phyloP scores from a whole-genome alignment of 2,797 vertebrate species.

The Protosalanx chinensis region DNA sequence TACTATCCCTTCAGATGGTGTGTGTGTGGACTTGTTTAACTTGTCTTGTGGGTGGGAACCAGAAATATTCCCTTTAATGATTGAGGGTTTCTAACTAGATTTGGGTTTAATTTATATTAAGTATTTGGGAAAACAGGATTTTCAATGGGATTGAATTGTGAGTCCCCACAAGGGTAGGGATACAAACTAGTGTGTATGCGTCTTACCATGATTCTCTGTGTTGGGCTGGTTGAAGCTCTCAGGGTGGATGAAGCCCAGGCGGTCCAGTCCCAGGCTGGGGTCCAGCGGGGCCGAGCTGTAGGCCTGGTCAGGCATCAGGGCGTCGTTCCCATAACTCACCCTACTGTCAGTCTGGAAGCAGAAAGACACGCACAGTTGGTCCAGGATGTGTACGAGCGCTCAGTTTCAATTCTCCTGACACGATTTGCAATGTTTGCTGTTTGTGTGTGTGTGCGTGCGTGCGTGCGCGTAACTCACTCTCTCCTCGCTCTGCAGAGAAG shows the following conservation, averaged over 20 bases:
- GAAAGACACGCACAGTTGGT: not conserved
- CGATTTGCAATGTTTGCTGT: not conserved
- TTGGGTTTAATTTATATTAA: too few species aligned
- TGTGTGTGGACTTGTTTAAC: not conserved
- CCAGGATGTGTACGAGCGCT: not conserved
- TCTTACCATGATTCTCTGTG: constrained; percentile 94
- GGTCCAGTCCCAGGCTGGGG: constrained; percentile 83
- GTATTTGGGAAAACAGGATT: too few species aligned
- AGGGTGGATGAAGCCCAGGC: constrained; percentile 91
- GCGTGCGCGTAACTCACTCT: constrained; percentile 74
- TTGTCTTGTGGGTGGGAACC: too few species aligned
- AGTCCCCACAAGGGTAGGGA: not conserved
- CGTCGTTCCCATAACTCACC: constrained; percentile 95
- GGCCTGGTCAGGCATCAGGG: constrained; percentile 91
- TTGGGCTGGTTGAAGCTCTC: constrained; percentile 95
- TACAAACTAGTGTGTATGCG: not conserved
- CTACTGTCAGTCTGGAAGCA: constrained; percentile 78
- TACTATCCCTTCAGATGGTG: not conserved
- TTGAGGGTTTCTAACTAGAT: too few species aligned
- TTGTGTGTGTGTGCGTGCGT: not conserved
- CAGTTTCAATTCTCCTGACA: too few species aligned
- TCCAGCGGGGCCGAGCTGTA: constrained; percentile 91
- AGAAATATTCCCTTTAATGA: too few species aligned
- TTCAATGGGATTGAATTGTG: too few species aligned
- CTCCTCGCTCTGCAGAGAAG: constrained; percentile 88